phyloP scores from a whole-genome alignment of 2,113 vertebrate species.

The Rhizomys pruinosus region DNA sequence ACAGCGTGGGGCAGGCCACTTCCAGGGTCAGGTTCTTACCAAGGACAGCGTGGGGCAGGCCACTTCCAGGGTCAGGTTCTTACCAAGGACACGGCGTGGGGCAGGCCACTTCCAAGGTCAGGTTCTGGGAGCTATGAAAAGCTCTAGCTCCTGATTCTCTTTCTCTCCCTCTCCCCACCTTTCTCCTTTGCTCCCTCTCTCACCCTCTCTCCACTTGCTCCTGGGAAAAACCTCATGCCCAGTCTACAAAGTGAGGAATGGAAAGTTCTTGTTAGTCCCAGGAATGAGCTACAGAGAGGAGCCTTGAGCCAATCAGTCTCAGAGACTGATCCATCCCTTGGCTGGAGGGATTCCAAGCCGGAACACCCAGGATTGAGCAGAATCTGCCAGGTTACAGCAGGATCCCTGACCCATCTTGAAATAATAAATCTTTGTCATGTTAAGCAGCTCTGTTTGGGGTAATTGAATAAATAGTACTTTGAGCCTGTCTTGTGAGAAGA shows the following conservation, averaged over 20 bases:
- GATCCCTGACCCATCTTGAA: background rate
- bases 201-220: background rate
- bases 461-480: background rate
- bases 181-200: too few relatives aligned
- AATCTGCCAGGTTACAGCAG: background rate
- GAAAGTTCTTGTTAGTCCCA: background rate
- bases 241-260: background rate
- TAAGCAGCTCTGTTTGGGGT: background rate
- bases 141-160: too few relatives aligned
- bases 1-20: too few relatives aligned
- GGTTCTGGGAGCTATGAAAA: background rate
- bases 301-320: background rate
- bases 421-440: background rate
- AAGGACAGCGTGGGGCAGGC: too few relatives aligned
- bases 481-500: constrained; percentile 22
- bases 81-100: background rate
- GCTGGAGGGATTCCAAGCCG: background rate
- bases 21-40: background rate
- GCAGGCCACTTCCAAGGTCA: background rate
- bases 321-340: background rate
- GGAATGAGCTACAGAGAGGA: background rate
- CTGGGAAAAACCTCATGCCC: background rate
- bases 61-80: too few relatives aligned
- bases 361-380: background rate
- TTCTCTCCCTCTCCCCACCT: background rate